Base-by-base conservation (phyloP, 2,113 vertebrate genomes). In the Montifringilla adamsi region DNA sequence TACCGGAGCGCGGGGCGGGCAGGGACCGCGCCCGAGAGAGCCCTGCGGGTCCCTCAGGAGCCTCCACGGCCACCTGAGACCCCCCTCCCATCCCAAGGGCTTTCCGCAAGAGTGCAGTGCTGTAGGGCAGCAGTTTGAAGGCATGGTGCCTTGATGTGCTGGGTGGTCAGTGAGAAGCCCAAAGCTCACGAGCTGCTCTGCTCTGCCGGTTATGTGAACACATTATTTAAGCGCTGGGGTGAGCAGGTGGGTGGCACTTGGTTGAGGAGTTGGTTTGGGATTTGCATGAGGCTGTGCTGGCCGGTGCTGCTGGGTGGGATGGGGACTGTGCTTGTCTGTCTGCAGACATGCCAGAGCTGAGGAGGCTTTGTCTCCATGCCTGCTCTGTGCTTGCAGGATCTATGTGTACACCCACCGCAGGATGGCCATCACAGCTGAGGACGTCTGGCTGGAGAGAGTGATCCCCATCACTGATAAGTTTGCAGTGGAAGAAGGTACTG, bases 361-460 rank as follows among this genome's bases (percentile, higher is more conserved):
- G 76, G 56, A 27, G 72, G 30, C 7, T 4, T 33, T 53, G 11
- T 30, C n/a, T 15, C 46, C 5, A 0, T 2, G 8, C 47, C 22
- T 75, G 59, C 87, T 86, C 90, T 4, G 10, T 90, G 76, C 63
- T 82, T 89, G 76, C 88, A 99, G 99, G 95, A 96, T 99, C 93
- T 98, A 99, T 10, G 83, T 99, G 49, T 99, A 98, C 87, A 98
- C 91, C 2, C 99, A 99, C 95, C 98, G 98, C 90, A 97, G 99
- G 94, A 99, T 99, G 99, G 99, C 99, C 59, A 98, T 99, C 50
- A 97, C 98, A 3, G 99, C 98, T 23, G 99, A 99, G 7, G 99
- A 99, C 21, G 98, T 99, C 63, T 98, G 97, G 37, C 97, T 99
- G 94, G 98, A 99, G 88, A 96, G 96, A 15, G 96, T 99, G 15